Conservation (phyloP, 2,797 vertebrate species). For the Poecile montanus region DNA sequence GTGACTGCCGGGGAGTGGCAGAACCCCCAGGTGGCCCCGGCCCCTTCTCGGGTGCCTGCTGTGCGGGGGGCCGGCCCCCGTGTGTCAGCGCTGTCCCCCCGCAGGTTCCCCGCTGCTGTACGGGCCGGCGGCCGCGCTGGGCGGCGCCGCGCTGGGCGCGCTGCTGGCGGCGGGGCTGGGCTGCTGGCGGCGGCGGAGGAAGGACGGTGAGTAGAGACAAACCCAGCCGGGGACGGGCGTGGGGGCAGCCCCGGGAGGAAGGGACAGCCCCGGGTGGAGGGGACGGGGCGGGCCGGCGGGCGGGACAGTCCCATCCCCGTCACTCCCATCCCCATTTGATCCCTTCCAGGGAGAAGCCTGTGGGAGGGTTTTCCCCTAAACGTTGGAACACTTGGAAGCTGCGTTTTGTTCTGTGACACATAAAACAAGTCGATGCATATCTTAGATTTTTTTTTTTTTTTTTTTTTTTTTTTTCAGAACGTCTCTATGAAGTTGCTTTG, state of each 20-base stretch:
- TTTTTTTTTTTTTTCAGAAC: constrained; percentile 38
- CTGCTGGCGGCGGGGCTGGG: neutral
- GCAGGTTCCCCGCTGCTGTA: neutral
- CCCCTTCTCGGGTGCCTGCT: too few relatives aligned
- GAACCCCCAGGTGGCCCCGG: fast-evolving
- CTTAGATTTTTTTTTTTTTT: neutral
- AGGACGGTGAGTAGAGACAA: neutral
- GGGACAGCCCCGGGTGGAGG: neutral
- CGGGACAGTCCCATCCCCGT: neutral
- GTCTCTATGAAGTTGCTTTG: constrained; percentile 61
- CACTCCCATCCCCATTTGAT: too few relatives aligned
- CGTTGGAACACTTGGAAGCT: neutral
- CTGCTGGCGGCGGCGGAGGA: neutral
- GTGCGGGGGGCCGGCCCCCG: too few relatives aligned
- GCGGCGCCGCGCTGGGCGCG: neutral
- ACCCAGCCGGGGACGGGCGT: neutral
- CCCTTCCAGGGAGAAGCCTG: too few relatives aligned
- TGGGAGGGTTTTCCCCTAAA: neutral
- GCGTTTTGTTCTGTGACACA: neutral
- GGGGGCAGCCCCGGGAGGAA: neutral
- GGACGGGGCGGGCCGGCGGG: neutral
- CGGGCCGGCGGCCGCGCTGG: neutral
- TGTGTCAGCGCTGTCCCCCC: neutral
- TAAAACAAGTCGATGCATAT: neutral
- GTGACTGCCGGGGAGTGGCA: neutral